These are phyloP conservation scores for Patella ulyssiponensis DNA, from an alignment of 2,888 invertebrate species.

Conservation along the genomic window DNA sequence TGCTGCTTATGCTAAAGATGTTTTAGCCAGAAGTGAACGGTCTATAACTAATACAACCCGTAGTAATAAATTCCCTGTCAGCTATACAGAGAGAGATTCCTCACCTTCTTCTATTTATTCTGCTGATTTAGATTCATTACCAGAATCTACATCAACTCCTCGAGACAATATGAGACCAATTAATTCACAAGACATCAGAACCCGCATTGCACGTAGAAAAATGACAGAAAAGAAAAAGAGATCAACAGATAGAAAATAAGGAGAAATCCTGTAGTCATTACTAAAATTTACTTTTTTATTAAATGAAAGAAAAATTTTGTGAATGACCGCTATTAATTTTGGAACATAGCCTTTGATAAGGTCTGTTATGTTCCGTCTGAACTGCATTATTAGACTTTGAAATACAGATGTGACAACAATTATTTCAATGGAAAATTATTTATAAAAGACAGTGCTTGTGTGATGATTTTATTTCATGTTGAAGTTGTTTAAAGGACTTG, in stretches of 20 bases:
- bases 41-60: conserved; percentile 12
- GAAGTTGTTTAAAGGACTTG: too few relatives aligned
- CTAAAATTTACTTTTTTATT: too few relatives aligned
- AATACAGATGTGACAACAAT: too few relatives aligned
- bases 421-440: too few relatives aligned
- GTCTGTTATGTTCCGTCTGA: too few relatives aligned
- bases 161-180: conserved; percentile 27
- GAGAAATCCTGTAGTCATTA: too few relatives aligned
- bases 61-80: background rate
- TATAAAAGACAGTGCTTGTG: too few relatives aligned
- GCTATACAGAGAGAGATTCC: background rate
- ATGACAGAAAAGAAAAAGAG: background rate
- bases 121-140: conserved; percentile 41
- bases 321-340: too few relatives aligned
- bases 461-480: too few relatives aligned
- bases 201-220: conserved; percentile 23
- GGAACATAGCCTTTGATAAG: too few relatives aligned
- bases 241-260: background rate
- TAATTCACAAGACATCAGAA: conserved; percentile 36
- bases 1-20: conserved; percentile 54
- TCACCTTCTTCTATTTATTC: conserved; percentile 42
- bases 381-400: too few relatives aligned
- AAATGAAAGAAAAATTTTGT: too few relatives aligned
- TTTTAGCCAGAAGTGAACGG: conserved; percentile 48
- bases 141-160: conserved; percentile 29